Base-by-base conservation (phyloP, 2,888 invertebrate genomes). In the Carcina quercana region DNA sequence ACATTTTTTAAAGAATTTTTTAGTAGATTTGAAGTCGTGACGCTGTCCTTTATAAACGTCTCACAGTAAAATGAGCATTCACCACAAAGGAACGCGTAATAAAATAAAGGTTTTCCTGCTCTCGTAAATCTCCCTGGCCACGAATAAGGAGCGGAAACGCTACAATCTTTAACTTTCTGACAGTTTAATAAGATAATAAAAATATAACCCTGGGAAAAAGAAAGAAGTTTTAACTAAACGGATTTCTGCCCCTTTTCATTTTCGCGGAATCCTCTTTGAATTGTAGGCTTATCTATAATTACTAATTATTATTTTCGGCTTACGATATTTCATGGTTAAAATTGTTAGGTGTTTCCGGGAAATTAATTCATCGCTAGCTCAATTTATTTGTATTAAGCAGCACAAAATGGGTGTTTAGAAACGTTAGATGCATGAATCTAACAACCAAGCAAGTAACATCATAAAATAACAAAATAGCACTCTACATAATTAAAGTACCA, bases 181-280 rank as follows among this genome's bases (percentile, higher is more conserved):
- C 78, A 78, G 73, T 75, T 78, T 78, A 78, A 78, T 78, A 75
- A 76, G 74, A 78, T 76, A 74, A 75, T 74, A 75, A 76, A 74
- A 75, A 76, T 75, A 74, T 72, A 67, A 70, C 68, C 63, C 52
- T 37, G 45, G n/a, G 55, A 56, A 60, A 59, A 61, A 40, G 40
- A 42, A 43, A 43, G 45, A 57, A 49, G 47, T 52, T 54, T 38
- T 34, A 40, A 49, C 49, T 49, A 51, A 60, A 59, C 56, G 50
- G 53, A 55, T 55, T 58, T 55, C 45, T 40, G 39, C 38, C 40
- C 40, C 43, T 48, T n/a, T n/a, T n/a, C n/a, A n/a, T 38, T 35
- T 51, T 37, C 40, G 30, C 40, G 30, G 40, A 44, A 48, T 47
- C 47, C 42, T 36, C 42, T 44, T 37, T 36, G 35, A 34, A 28